These are phyloP conservation scores for Nineta flava DNA, from an alignment of 2,888 invertebrate genomes.

Conservation along the genomic window DNA sequence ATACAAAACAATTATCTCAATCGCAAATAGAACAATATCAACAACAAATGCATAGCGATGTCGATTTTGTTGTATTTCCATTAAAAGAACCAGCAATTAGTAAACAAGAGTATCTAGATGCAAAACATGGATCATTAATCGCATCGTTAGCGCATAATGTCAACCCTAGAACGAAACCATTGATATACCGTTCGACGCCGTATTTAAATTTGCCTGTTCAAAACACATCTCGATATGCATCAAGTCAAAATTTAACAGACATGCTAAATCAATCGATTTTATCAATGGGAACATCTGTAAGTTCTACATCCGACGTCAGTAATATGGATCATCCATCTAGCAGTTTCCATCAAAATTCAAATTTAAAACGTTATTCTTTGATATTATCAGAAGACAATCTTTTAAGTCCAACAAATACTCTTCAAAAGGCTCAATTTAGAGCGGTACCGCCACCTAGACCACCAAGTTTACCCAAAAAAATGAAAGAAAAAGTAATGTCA, in stretches of 20 bases:
- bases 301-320: conserved; percentile 43
- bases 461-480: conserved; percentile 25
- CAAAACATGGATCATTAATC: conserved; percentile 62
- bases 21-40: conserved; percentile 76
- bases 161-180: conserved; percentile 39
- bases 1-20: conserved; percentile 49
- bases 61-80: conserved; percentile 83
- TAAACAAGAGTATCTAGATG: conserved; percentile 81
- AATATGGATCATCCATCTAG: conserved; percentile 45
- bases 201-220: conserved; percentile 45
- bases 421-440: conserved; percentile 27
- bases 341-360: conserved; percentile 39
- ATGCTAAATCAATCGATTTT: conserved; percentile 56
- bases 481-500: conserved; percentile 11
- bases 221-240: conserved; percentile 51
- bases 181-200: conserved; percentile 70
- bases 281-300: conserved; percentile 41
- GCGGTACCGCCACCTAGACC: conserved; percentile 37
- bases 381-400: conserved; percentile 73
- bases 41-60: conserved; percentile 78
- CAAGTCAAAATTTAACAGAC: conserved; percentile 64
- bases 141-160: conserved; percentile 36
- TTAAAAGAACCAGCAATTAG: conserved; percentile 78
- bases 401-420: conserved; percentile 46
- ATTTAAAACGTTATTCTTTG: conserved; percentile 40